These are phyloP conservation scores for Neopelma chrysocephalum DNA, from an alignment of 2,797 vertebrate genomes.

Conservation along the genomic window DNA sequence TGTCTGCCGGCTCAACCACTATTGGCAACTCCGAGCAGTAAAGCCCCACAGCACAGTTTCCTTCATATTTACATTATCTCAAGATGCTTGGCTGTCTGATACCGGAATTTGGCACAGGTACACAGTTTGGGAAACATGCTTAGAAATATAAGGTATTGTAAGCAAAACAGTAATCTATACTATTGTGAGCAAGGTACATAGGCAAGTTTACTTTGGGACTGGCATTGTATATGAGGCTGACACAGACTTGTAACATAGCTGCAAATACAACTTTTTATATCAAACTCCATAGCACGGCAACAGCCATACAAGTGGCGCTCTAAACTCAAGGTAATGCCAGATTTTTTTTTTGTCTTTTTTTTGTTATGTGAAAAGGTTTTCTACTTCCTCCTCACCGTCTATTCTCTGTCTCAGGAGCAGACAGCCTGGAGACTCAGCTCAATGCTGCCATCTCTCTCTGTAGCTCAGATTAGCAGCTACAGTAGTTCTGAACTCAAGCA, in stretches of 20 bases:
- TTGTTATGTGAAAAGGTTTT: background rate
- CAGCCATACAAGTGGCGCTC: background rate
- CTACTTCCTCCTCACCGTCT: background rate
- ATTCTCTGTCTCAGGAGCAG: background rate
- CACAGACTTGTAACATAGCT: background rate
- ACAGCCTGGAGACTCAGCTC: background rate
- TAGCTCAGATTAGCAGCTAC: background rate
- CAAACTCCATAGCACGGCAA: background rate
- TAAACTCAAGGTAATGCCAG: background rate
- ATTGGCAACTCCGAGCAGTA: background rate
- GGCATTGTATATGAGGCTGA: background rate
- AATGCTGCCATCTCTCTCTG: constrained; percentile 70
- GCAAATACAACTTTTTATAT: background rate
- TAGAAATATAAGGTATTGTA: background rate
- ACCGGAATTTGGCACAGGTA: background rate
- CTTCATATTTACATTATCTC: background rate
- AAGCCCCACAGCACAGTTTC: background rate
- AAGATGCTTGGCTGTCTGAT: background rate
- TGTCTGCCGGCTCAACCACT: background rate
- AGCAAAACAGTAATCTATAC: background rate
- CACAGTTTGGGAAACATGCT: background rate
- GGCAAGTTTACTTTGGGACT: background rate
- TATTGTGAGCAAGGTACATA: background rate
- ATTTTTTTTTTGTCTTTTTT: background rate
- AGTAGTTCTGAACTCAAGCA: background rate